Conservation (phyloP, 2,113 vertebrate species). For the Perca fluviatilis region DNA sequence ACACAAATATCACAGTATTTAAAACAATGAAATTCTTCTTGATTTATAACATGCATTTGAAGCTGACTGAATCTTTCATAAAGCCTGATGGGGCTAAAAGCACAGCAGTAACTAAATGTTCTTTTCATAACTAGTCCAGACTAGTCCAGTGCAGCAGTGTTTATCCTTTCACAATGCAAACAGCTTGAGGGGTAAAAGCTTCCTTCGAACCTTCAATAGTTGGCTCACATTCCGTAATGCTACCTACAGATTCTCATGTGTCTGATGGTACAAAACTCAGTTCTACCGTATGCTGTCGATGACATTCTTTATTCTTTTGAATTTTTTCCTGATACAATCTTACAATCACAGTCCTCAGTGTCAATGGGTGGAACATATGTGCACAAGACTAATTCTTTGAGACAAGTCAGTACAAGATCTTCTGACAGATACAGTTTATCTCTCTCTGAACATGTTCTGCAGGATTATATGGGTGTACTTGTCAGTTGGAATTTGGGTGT, state of each 20-base stretch:
- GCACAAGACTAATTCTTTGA: neutral
- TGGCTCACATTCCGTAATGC: neutral
- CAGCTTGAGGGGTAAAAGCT: slow-evolving; percentile 1
- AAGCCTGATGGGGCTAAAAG: neutral
- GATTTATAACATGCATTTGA: neutral
- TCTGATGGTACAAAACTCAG: neutral
- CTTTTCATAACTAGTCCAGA: neutral
- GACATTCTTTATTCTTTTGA: neutral
- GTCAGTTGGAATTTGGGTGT: slow-evolving; percentile 82
- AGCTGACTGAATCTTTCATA: neutral
- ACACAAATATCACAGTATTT: neutral
- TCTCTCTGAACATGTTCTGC: slow-evolving; percentile 23
- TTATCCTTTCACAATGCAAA: neutral
- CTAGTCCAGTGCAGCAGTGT: neutral
- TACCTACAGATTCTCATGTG: neutral
- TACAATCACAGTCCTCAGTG: neutral
- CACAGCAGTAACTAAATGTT: neutral
- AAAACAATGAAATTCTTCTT: neutral
- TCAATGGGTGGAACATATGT: neutral
- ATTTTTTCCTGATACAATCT: neutral
- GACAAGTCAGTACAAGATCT: slow-evolving; percentile 18
- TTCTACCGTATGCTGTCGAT: neutral
- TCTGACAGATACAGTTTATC: neutral
- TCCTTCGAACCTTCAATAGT: neutral
- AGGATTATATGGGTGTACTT: slow-evolving; percentile 84